These are phyloP conservation scores for Syrrhaptes paradoxus DNA, from an alignment of 2,113 vertebrate genomes.

Conservation along the genomic window DNA sequence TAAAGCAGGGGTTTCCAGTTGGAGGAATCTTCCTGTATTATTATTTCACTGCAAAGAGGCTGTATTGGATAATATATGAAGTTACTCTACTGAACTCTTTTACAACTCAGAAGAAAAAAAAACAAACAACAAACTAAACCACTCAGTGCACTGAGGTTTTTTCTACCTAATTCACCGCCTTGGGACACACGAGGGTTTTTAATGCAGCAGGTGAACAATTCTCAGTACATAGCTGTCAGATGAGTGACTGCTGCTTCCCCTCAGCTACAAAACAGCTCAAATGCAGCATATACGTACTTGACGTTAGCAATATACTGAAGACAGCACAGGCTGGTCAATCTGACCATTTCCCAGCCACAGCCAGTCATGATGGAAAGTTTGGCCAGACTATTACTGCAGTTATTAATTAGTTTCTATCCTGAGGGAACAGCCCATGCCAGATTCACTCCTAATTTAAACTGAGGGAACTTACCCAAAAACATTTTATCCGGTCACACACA, in stretches of 20 bases:
- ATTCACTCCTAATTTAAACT: slow-evolving; percentile 18
- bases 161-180: neutral
- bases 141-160: neutral
- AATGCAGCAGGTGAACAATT: neutral
- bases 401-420: slow-evolving; percentile 10
- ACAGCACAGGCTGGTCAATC: neutral
- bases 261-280: neutral
- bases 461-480: slow-evolving; percentile 15
- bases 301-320: neutral
- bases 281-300: rapidly evolving
- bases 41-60: neutral
- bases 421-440: slow-evolving; percentile 6
- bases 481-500: neutral
- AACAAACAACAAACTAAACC: no score
- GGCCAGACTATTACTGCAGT: neutral
- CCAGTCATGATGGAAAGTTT: neutral
- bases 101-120: neutral
- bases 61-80: neutral
- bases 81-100: neutral
- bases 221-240: neutral
- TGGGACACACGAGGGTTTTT: neutral
- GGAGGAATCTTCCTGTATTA: neutral
- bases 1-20: no score
- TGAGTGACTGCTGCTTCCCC: neutral
- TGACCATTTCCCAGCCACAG: neutral